Percentiles rank a stretch among this genome's conserved stretches.
phyloP scores from a whole-genome alignment of 2,113 vertebrate genomes.

The Caretta caretta region DNA sequence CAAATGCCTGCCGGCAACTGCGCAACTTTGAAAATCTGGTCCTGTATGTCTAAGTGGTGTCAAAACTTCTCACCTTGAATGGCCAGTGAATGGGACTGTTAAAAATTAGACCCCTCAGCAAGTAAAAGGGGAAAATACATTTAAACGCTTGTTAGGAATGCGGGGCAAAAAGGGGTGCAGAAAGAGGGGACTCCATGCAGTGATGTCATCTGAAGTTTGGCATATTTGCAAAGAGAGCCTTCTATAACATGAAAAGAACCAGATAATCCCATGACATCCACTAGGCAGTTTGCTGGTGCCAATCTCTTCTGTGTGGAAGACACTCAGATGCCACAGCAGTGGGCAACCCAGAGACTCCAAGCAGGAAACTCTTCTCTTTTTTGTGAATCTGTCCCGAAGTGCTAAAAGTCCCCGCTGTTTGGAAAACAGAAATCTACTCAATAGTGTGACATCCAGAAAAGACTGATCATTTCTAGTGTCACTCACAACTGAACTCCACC shows the following conservation, averaged over 20 bases:
- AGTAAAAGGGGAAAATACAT: not conserved
- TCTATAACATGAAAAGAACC: not conserved
- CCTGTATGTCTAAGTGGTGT: not conserved
- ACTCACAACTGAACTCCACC: not conserved
- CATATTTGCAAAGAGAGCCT: not conserved
- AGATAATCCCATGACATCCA: not conserved
- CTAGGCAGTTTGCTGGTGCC: not conserved
- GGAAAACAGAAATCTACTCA: not conserved
- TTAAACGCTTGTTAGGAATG: not conserved
- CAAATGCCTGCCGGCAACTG: not conserved
- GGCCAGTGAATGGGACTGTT: not conserved
- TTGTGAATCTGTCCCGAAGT: not conserved
- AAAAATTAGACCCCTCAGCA: not conserved
- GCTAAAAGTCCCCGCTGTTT: not conserved
- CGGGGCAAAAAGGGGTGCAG: not conserved
- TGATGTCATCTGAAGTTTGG: not conserved
- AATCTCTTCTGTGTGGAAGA: not conserved
- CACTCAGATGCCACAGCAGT: not conserved
- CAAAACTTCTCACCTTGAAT: not conserved
- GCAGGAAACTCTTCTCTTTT: not conserved
- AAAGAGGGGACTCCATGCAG: not conserved
- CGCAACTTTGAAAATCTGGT: not conserved
- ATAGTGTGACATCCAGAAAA: not conserved
- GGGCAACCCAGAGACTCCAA: not conserved
- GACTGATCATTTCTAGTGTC: not conserved